Conservation (phyloP, 2,797 vertebrate species). For the Podarcis lilfordi region DNA sequence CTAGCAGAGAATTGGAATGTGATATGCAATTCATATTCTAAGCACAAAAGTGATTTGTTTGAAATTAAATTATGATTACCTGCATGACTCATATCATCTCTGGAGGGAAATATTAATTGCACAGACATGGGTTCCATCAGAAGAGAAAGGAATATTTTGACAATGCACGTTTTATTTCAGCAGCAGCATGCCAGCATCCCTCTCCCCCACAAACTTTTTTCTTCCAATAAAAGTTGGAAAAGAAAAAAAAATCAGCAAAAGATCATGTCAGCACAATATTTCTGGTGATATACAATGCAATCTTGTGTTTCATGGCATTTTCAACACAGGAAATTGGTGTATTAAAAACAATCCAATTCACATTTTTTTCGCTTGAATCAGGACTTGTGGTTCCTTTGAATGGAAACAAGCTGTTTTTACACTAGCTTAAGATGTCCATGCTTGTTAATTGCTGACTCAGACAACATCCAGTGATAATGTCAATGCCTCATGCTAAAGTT, state of each 20-base stretch:
- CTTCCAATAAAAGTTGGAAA: conserved; percentile 39
- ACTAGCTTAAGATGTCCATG: conserved; percentile 50
- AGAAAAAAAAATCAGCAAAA: conserved; percentile 52
- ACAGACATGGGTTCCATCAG: conserved; percentile 73
- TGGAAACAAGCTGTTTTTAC: conserved; percentile 28
- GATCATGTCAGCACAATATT: conserved; percentile 70
- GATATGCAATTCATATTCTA: conserved; percentile 44
- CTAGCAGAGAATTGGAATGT: conserved; percentile 12
- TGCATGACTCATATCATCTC: conserved; percentile 68
- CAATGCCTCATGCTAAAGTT: neutral
- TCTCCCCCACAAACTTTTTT: neutral
- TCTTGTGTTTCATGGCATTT: conserved; percentile 70
- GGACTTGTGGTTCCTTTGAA: conserved; percentile 63
- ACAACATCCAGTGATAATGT: conserved; percentile 66
- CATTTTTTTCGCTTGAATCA: conserved; percentile 42
- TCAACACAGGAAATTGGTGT: conserved; percentile 68
- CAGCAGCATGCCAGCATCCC: conserved; percentile 32
- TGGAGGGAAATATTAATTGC: conserved; percentile 72
- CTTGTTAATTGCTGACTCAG: conserved; percentile 68
- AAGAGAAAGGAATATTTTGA: conserved; percentile 79
- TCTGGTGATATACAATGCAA: conserved; percentile 64
- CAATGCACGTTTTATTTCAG: conserved; percentile 72
- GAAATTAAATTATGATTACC: conserved; percentile 52
- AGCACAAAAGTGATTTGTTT: conserved; percentile 55
- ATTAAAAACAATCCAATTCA: conserved; percentile 68